These are phyloP conservation scores for Eupeodes luniger DNA, from an alignment of 2,888 invertebrate genomes.

Conservation along the genomic window DNA sequence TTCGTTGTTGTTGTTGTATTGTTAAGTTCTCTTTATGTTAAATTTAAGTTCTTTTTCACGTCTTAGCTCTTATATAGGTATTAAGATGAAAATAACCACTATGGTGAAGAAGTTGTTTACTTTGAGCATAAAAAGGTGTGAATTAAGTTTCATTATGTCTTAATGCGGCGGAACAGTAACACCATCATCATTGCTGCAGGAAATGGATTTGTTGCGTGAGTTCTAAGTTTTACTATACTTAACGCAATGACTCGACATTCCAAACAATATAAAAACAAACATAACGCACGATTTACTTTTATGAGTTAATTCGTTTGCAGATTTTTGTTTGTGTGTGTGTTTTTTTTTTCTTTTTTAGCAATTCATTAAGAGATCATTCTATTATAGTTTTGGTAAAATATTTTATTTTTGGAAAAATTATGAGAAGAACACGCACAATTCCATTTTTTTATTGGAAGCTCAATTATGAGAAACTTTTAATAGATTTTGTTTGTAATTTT, in stretches of 20 bases:
- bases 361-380: not conserved
- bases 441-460: too few species aligned
- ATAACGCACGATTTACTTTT: conserved; percentile 27
- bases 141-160: conserved; percentile 35
- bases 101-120: not conserved
- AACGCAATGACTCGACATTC: conserved; percentile 37
- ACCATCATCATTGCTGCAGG: conserved; percentile 10
- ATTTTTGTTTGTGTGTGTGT: not conserved
- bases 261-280: conserved; percentile 26
- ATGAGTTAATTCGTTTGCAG: conserved; percentile 7
- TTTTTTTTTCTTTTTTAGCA: conserved; percentile 5
- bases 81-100: not conserved
- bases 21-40: conserved; percentile 2
- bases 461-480: too few species aligned
- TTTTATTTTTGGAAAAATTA: too few species aligned
- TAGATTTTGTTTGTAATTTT: too few species aligned
- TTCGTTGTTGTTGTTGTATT: not conserved
- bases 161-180: conserved; percentile 13
- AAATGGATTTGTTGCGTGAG: conserved; percentile 31
- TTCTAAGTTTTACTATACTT: conserved; percentile 27
- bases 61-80: not conserved
- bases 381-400: too few species aligned
- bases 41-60: not conserved
- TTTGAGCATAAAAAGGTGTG: conserved; percentile 34
- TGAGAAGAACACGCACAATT: too few species aligned